Conservation (phyloP, 2,797 vertebrate genomes). For the Sebastes iracundus region DNA sequence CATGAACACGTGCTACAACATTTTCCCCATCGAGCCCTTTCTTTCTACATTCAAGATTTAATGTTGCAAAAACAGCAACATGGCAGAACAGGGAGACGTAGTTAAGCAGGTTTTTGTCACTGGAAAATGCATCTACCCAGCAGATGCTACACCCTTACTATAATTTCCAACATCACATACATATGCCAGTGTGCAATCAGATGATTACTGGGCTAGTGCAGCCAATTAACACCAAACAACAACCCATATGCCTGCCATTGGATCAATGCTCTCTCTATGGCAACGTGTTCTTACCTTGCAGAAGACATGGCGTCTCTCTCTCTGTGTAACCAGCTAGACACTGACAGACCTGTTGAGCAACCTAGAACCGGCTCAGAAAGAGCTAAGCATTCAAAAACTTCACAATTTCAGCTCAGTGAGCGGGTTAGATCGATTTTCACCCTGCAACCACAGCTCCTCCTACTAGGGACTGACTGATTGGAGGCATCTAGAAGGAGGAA, state of each 20-base stretch:
- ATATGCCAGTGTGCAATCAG: slow-evolving; percentile 22
- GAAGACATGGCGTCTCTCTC: slow-evolving; percentile 72
- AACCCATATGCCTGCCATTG: neutral
- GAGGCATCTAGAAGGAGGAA: slow-evolving; percentile 42
- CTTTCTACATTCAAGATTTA: neutral
- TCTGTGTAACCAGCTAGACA: slow-evolving; percentile 22
- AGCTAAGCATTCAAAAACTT: slow-evolving; percentile 54
- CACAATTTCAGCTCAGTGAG: slow-evolving; percentile 60
- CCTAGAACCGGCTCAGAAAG: slow-evolving; percentile 53
- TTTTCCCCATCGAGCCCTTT: neutral
- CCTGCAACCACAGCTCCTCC: slow-evolving; percentile 50
- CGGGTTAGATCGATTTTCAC: slow-evolving; percentile 48
- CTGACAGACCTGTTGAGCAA: slow-evolving; percentile 69
- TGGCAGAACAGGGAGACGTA: neutral
- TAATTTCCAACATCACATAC: slow-evolving; percentile 1
- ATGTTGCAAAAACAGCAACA: neutral
- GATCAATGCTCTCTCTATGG: neutral
- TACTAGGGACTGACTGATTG: slow-evolving; percentile 52
- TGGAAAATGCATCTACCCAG: neutral
- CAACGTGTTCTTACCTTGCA: slow-evolving; percentile 75
- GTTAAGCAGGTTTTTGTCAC: neutral
- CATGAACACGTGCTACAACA: slow-evolving; percentile 1
- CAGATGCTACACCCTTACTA: slow-evolving; percentile 23
- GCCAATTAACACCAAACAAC: slow-evolving; percentile 30
- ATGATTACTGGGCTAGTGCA: slow-evolving; percentile 41